Conservation (phyloP, 2,888 invertebrate species). For the Rhyacophila evoluta region DNA sequence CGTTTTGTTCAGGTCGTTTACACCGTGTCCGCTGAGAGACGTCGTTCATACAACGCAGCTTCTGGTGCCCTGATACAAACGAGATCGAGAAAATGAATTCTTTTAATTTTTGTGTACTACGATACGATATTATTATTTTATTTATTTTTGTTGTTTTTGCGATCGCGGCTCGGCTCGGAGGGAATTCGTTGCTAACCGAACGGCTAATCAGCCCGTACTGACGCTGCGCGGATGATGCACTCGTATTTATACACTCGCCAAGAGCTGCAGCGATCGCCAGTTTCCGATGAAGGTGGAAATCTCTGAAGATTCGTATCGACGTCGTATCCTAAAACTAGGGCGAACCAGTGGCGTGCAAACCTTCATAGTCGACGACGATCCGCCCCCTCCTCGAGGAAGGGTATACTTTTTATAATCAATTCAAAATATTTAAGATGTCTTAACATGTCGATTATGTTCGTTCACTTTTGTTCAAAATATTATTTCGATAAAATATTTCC, state of each 20-base stretch:
- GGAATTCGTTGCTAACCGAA: neutral
- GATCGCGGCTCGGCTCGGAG: neutral
- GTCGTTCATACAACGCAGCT: neutral
- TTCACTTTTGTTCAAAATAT: no score
- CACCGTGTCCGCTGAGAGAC: neutral
- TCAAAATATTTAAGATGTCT: no score
- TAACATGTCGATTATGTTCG: no score
- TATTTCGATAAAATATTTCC: no score
- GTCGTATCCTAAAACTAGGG: conserved; percentile 1
- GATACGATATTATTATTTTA: neutral
- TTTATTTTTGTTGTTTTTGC: neutral
- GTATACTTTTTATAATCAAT: no score
- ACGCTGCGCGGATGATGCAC: neutral
- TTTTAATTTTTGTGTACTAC: neutral
- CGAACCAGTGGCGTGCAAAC: neutral
- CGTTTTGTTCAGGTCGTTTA: neutral
- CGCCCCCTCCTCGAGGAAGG: no score
- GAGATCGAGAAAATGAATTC: neutral
- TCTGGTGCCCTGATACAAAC: neutral
- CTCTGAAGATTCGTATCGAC: conserved; percentile 19
- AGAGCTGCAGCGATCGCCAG: neutral
- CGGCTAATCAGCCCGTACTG: conserved; percentile 1
- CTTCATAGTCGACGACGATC: neutral
- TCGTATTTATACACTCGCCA: neutral
- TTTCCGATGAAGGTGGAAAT: neutral